Conservation (phyloP, 1,140 invertebrate genomes). For the Heliothis subflexa region DNA sequence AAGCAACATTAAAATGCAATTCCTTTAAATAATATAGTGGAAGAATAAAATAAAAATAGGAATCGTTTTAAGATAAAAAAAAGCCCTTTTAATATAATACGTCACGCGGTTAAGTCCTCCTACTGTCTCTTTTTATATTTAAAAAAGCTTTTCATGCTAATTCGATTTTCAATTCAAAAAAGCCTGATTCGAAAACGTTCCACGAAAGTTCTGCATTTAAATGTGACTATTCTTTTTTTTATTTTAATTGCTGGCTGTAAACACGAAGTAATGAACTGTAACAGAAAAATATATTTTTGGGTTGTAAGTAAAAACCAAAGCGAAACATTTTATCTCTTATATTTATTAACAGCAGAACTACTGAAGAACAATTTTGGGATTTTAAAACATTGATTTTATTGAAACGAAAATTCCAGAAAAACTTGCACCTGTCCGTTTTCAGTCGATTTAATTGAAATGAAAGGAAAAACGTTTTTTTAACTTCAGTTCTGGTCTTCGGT, state of each 20-base stretch:
- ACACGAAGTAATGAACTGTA: conserved; percentile 27
- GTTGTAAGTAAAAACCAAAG: conserved; percentile 1
- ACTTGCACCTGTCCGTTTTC: neutral
- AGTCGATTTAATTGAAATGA: neutral
- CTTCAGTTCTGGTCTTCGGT: too few species aligned
- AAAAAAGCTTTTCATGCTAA: neutral
- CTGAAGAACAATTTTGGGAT: neutral
- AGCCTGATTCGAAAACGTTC: conserved; percentile 11
- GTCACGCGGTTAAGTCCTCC: neutral
- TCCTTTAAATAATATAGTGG: neutral
- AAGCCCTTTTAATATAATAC: neutral
- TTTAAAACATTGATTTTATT: neutral
- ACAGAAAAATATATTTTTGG: conserved; percentile 11
- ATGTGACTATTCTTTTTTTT: conserved; percentile 25
- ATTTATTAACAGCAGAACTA: conserved; percentile 8
- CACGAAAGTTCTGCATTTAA: conserved; percentile 27
- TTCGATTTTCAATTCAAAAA: conserved; percentile 30
- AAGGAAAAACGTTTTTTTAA: neutral
- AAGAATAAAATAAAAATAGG: neutral
- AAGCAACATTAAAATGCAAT: neutral
- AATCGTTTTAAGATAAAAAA: neutral
- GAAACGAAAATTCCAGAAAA: neutral
- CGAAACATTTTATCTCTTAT: conserved; percentile 13
- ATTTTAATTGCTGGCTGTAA: conserved; percentile 24
- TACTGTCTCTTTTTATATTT: neutral